phyloP scores from a whole-genome alignment of 2,797 vertebrate genomes.

The Artibeus lituratus region DNA sequence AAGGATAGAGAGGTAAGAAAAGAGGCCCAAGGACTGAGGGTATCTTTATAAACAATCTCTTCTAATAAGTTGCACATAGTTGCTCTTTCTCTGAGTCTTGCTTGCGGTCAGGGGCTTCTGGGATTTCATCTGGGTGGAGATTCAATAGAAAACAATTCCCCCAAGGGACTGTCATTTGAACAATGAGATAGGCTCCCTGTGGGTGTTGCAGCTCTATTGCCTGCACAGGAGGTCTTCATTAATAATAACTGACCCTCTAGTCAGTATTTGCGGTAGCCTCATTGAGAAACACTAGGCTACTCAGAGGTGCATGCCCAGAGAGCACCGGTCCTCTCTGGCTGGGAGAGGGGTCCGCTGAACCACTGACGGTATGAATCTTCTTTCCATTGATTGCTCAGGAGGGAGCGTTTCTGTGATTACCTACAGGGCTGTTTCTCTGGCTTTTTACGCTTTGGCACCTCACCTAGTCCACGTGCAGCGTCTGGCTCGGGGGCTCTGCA shows the following conservation, averaged over 20 bases:
- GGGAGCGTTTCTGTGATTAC: neutral
- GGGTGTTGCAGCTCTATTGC: neutral
- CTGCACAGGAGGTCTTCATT: neutral
- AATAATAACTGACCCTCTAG: neutral
- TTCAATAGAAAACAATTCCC: neutral
- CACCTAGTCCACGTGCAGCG: neutral
- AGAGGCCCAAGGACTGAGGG: neutral
- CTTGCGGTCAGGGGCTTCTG: neutral
- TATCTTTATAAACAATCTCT: neutral
- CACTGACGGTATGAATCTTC: neutral
- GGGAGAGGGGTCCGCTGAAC: neutral
- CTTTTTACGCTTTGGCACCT: neutral
- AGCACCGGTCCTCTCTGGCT: neutral
- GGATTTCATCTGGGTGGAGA: neutral
- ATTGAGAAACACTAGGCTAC: neutral
- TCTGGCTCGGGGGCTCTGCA: neutral
- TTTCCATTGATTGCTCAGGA: neutral
- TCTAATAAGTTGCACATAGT: neutral
- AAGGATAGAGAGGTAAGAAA: neutral
- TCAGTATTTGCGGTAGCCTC: neutral
- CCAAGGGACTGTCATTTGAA: neutral
- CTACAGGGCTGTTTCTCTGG: neutral
- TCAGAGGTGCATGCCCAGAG: neutral
- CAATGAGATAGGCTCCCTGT: neutral
- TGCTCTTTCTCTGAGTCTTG: neutral